These are phyloP conservation scores for Eunapius fragilis DNA, from an alignment of 37 sponge, comb jelly and placozoan genomes.

Conservation along the genomic window DNA sequence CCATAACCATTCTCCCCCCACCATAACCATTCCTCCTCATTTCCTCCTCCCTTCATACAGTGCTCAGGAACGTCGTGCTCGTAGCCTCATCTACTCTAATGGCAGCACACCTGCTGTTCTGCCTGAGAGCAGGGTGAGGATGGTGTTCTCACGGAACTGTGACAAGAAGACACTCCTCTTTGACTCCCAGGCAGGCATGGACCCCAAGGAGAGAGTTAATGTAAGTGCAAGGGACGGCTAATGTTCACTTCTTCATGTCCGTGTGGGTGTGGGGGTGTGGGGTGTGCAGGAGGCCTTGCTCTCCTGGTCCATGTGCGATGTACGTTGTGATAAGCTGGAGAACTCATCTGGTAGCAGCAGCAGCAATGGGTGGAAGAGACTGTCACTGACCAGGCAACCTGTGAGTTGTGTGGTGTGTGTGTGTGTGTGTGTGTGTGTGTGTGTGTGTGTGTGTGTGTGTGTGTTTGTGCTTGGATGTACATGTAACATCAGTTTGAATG, in stretches of 20 bases:
- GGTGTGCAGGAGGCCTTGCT: slow-evolving; percentile 1
- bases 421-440: background rate
- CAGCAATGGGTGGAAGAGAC: background rate
- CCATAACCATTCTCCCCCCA: background rate
- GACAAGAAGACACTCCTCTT: slow-evolving; percentile 57
- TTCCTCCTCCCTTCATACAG: slow-evolving; percentile 17
- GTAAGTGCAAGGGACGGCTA: background rate
- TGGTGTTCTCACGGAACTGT: slow-evolving; percentile 56
- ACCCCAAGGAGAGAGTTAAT: slow-evolving; percentile 22
- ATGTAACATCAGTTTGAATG: too few species aligned
- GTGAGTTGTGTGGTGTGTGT: slow-evolving; percentile 13
- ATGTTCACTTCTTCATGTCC: background rate
- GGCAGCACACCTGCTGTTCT: background rate
- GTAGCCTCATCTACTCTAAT: slow-evolving; percentile 17
- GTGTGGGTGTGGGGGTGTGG: background rate
- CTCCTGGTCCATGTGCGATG: slow-evolving; percentile 39
- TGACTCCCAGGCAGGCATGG: slow-evolving; percentile 49
- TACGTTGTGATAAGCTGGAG: slow-evolving; percentile 21
- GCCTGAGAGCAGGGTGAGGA: slow-evolving; percentile 15
- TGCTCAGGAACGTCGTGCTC: slow-evolving; percentile 38
- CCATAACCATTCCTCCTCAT: too few species aligned
- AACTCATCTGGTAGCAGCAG: background rate
- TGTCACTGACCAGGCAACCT: background rate
- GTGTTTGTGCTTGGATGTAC: background rate
- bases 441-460: background rate